Base-by-base conservation (phyloP, 53 echinoderm and acorn worm species). In the Temnopleurus reevesii region DNA sequence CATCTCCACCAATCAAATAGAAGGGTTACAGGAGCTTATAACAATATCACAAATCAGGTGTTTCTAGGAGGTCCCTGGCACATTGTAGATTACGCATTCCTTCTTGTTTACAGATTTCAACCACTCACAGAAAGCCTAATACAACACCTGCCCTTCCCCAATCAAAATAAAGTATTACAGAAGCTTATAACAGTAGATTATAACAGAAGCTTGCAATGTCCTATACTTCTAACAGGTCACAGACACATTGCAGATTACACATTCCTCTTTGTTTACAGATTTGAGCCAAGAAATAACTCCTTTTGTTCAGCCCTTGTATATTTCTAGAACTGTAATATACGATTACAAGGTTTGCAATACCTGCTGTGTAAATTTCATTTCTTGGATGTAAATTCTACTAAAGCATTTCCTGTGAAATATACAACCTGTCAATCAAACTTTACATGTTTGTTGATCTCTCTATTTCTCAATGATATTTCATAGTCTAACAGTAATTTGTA, bases 81-180 rank as follows among this genome's bases (percentile, higher is more conserved):
- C 4, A n/a, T 60, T 3, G 35, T 44, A 10, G 19, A 45, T 51
- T 35, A 86, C n/a, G n/a, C 65, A 65, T 65, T 65, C 38, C 65
- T 65, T 38, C 65, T 65, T 65, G 65, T 65, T 65, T 65, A 65
- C 65, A 38, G 26, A 65, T 65, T 65, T 8, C n/a, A 19, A 2
- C 65, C 38, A 15, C 18, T n/a, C n/a, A n/a, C n/a, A n/a, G n/a
- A n/a, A n/a, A n/a, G n/a, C n/a, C n/a, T n/a, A n/a, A n/a, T n/a
- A n/a, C n/a, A n/a, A n/a, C n/a, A n/a, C n/a, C n/a, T n/a, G n/a
- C n/a, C n/a, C n/a, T n/a, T n/a, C n/a, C n/a, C n/a, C n/a, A n/a
- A n/a, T n/a, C n/a, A n/a, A n/a, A n/a, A n/a, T n/a, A n/a, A n/a
- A n/a, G n/a, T n/a, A n/a, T n/a, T n/a, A n/a, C n/a, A n/a, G n/a